These are phyloP conservation scores for Elephas maximus DNA, from an alignment of 2,113 vertebrate genomes.

Conservation along the genomic window DNA sequence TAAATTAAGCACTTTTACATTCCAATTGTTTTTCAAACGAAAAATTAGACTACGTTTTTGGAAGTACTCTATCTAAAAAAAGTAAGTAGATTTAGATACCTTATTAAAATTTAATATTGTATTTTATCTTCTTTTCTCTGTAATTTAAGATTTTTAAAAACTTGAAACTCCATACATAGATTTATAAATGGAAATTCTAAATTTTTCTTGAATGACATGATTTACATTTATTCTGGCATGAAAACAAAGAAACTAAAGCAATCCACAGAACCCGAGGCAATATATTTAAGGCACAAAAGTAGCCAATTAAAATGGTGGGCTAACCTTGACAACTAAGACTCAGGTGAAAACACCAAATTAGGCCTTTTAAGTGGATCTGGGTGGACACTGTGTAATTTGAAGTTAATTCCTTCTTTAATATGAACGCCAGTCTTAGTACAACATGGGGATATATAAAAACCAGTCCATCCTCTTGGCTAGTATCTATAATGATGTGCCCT, in stretches of 20 bases:
- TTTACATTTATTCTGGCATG: background rate
- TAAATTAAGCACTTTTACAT: background rate
- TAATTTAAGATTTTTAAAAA: conserved; percentile 15
- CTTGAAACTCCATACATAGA: background rate
- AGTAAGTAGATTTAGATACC: background rate
- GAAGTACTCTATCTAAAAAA: background rate
- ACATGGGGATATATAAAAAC: background rate
- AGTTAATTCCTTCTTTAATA: background rate
- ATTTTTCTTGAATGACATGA: background rate
- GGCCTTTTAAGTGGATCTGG: background rate
- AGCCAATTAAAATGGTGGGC: background rate
- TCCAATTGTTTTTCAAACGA: background rate
- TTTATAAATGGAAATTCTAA: background rate
- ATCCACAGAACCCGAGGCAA: background rate
- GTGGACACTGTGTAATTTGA: background rate
- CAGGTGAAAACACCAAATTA: background rate
- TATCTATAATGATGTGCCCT: background rate
- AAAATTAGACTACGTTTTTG: background rate
- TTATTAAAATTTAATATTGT: background rate
- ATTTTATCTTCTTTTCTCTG: background rate
- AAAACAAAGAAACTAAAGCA: conserved; percentile 15
- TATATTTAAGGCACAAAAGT: background rate
- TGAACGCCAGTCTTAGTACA: background rate
- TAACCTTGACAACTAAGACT: background rate
- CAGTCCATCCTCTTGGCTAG: background rate